These are phyloP conservation scores for Habrosyne pyritoides DNA, from an alignment of 2,888 invertebrate genomes.

Conservation along the genomic window DNA sequence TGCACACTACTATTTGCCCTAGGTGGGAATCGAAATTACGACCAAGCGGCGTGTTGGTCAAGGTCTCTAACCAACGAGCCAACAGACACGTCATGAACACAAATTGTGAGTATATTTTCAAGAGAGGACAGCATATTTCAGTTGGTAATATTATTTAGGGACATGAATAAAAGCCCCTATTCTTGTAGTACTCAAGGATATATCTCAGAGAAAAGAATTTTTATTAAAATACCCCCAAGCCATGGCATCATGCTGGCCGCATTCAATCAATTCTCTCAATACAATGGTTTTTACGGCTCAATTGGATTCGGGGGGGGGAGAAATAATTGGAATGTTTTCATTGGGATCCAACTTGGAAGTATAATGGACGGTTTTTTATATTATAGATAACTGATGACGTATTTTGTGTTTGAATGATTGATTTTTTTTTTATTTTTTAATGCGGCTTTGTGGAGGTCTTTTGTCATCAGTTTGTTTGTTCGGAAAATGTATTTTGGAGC, in stretches of 20 bases:
- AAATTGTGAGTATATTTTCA: too few relatives aligned
- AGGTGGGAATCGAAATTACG: too few relatives aligned
- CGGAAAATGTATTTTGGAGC: background rate
- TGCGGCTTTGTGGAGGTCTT: background rate
- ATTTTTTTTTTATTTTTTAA: background rate
- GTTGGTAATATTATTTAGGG: too few relatives aligned
- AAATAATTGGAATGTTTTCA: constrained; percentile 20
- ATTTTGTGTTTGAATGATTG: constrained; percentile 3
- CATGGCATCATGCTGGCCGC: constrained; percentile 8
- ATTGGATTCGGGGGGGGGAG: constrained; percentile 11
- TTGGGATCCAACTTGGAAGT: background rate
- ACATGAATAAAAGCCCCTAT: background rate
- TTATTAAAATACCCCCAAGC: constrained; percentile 7
- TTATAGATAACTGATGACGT: background rate
- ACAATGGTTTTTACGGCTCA: constrained; percentile 17
- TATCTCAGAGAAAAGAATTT: background rate
- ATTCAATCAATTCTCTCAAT: constrained; percentile 19
- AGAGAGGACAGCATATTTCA: too few relatives aligned
- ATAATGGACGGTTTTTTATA: background rate
- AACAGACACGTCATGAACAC: too few relatives aligned
- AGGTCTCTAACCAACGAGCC: too few relatives aligned
- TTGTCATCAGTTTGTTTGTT: background rate
- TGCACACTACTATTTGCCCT: too few relatives aligned
- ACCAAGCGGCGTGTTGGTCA: too few relatives aligned
- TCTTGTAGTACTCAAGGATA: background rate